These are phyloP conservation scores for Mesorhabditis spiculigera DNA, from an alignment of 2,888 invertebrate genomes.

Conservation along the genomic window DNA sequence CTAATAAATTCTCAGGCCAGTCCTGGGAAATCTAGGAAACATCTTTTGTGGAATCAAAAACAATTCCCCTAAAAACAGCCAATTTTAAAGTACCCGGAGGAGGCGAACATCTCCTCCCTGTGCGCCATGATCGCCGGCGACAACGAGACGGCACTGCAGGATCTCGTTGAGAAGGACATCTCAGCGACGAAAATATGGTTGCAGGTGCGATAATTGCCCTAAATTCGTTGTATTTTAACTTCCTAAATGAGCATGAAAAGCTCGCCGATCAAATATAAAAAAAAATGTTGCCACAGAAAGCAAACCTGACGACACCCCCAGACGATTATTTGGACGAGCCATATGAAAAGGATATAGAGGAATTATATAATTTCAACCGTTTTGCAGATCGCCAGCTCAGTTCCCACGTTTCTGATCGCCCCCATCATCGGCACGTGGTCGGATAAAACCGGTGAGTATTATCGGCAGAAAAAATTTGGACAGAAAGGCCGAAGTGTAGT, in stretches of 20 bases:
- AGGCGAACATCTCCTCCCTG: conserved; percentile 31
- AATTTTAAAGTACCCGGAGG: not conserved
- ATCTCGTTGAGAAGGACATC: conserved; percentile 49
- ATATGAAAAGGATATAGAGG: too few species aligned
- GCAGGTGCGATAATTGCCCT: conserved; percentile 27
- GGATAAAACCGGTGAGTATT: conserved; percentile 35
- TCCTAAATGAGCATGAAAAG: too few species aligned
- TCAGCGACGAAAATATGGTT: conserved; percentile 44
- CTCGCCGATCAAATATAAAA: too few species aligned
- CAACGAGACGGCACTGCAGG: conserved; percentile 41
- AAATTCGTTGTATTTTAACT: not conserved
- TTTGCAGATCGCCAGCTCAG: conserved; percentile 32
- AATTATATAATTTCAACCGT: conserved; percentile 5
- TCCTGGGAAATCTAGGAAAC: not conserved
- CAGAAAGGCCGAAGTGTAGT: too few species aligned
- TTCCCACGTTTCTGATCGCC: conserved; percentile 37
- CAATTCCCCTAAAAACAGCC: not conserved
- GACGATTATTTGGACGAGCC: too few species aligned
- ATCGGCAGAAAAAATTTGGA: too few species aligned
- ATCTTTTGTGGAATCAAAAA: not conserved
- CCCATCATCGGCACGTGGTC: conserved; percentile 50
- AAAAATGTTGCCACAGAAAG: too few species aligned
- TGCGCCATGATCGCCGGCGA: conserved; percentile 35
- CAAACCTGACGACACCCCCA: too few species aligned
- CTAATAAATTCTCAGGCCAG: too few species aligned